Evolutionary conservation across 1,140 invertebrate genomes (phyloP), one percentile per base, ranked within the genome.

Genomic region (Heterodera carotae): DNA sequence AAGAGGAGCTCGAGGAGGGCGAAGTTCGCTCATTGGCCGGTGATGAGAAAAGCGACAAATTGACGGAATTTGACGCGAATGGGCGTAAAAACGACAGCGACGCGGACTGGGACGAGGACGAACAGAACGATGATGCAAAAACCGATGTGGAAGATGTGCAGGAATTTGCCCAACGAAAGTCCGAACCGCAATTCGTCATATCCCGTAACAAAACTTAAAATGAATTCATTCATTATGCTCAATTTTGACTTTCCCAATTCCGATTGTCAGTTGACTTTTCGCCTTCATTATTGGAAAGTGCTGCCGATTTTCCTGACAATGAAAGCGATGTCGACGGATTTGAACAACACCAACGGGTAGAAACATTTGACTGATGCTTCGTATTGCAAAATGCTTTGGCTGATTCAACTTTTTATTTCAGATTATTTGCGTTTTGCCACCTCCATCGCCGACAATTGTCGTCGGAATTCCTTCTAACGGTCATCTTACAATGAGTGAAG

Each of bases 1-100:
- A 75, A 2, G 70, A 69, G 7, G 75, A 69, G 5, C 7, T 76
- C 2, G 75, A 69, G 10, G 75, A 76, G 66, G 62, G 75, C 10
- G 68, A 69, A 76, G 31, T 74, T 27, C 2, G 10, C 34, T 74
- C 72, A 4, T 27, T 7, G 10, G 62, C 12, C 1, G 48, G 22
- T 5, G 22, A 22, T 12, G 48, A 34, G 12, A 6, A 66, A 43
- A 10, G 36, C 12, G 62, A 66, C 22, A 62, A 18, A n/a, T 10
- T 6, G n/a, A 8, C 60, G 60, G 2, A 7, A 62, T 66, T 27
- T 10, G 25, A 66, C 8, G 62, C 15, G 1, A 29, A 66, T 27
- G 33, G 27, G 5, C 7, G 33, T 22, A 8, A 34, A 34, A 12
- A 10, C 29, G 39, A 43, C 39, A 2, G 6, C 0, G 39, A 2